These are phyloP conservation scores for Helobdella robusta DNA, from an alignment of 2,888 invertebrate species.

Conservation along the genomic window DNA sequence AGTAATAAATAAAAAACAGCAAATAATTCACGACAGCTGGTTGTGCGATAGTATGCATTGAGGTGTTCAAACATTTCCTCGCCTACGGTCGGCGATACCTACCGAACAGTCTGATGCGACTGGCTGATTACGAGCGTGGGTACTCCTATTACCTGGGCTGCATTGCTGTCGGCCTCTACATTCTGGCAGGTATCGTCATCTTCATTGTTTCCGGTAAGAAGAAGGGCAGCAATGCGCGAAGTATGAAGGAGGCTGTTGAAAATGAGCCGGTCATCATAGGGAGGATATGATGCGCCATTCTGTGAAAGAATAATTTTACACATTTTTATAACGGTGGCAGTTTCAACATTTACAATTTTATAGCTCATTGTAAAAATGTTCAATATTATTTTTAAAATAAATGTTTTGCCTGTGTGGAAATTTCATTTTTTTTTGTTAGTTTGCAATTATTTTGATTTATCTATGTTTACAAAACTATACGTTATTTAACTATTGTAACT, in stretches of 20 bases:
- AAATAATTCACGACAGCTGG: slow-evolving; percentile 58
- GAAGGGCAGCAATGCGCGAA: slow-evolving; percentile 71
- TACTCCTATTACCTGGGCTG: slow-evolving; percentile 55
- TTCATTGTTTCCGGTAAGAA: slow-evolving; percentile 72
- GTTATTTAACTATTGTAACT: too few species aligned
- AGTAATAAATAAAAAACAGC: too few species aligned
- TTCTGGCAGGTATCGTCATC: slow-evolving; percentile 63
- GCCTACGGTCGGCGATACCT: slow-evolving; percentile 62
- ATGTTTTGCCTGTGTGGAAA: too few species aligned
- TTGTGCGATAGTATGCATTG: slow-evolving; percentile 69
- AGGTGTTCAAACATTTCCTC: slow-evolving; percentile 66
- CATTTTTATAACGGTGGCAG: too few species aligned
- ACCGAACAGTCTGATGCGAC: slow-evolving; percentile 60
- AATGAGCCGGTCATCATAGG: slow-evolving; percentile 68
- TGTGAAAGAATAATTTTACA: too few species aligned
- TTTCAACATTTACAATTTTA: too few species aligned
- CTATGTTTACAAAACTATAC: too few species aligned
- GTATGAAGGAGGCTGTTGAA: slow-evolving; percentile 72
- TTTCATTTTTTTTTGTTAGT: too few species aligned
- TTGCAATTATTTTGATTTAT: too few species aligned
- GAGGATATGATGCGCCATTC: slow-evolving; percentile 6
- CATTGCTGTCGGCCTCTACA: slow-evolving; percentile 65
- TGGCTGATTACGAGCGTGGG: slow-evolving; percentile 62
- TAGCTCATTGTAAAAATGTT: too few species aligned
- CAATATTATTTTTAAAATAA: too few species aligned